Conservation (phyloP, 2,113 vertebrate genomes). For the Oophaga pumilio region DNA sequence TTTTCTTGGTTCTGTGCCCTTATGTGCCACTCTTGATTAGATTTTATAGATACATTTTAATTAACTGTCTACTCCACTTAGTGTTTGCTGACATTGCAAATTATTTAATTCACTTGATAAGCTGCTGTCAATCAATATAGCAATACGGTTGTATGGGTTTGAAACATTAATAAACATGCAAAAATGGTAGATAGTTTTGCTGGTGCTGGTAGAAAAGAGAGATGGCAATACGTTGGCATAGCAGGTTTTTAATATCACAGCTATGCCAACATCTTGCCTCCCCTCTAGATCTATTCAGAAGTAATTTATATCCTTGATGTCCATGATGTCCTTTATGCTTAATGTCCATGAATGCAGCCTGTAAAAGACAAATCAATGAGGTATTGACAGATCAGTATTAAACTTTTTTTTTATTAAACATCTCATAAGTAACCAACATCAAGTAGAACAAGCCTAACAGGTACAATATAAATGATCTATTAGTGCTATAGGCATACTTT, state of each 20-base stretch:
- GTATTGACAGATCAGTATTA: neutral
- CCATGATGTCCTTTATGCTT: neutral
- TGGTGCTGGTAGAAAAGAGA: conserved; percentile 74
- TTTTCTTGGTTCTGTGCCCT: too few relatives aligned
- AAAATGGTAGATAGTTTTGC: neutral
- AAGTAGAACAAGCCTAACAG: neutral
- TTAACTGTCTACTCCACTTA: too few relatives aligned
- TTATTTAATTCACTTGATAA: too few relatives aligned
- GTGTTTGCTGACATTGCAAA: too few relatives aligned
- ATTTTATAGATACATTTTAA: too few relatives aligned
- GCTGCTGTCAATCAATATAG: too few relatives aligned
- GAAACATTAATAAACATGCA: neutral
- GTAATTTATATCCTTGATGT: conserved; percentile 17
- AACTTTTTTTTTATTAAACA: neutral
- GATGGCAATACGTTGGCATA: conserved; percentile 81
- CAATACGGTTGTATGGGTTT: too few relatives aligned
- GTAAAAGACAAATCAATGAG: neutral
- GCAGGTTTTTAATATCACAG: conserved; percentile 78
- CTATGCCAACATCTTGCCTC: conserved; percentile 86
- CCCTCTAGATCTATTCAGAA: conserved; percentile 70
- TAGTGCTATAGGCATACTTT: neutral
- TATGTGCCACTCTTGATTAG: too few relatives aligned
- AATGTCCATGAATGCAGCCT: neutral
- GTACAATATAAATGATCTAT: neutral
- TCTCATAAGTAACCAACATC: neutral